Conservation (phyloP, 2,888 invertebrate genomes). For the Platypus cylindrus region DNA sequence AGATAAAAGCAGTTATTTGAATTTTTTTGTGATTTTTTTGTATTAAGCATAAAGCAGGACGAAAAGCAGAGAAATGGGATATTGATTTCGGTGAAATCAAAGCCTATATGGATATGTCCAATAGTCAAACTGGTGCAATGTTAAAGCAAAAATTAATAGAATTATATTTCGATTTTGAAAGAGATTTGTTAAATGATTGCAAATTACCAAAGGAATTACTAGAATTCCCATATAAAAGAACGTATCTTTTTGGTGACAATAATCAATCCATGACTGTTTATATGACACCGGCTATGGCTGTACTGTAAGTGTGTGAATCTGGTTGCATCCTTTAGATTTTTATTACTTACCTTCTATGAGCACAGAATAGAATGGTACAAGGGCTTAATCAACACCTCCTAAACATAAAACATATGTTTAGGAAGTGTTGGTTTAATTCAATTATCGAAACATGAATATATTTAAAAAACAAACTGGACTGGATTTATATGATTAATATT, state of each 20-base stretch:
- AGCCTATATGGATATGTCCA: constrained; percentile 42
- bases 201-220: constrained; percentile 44
- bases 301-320: constrained; percentile 54
- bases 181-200: constrained; percentile 50
- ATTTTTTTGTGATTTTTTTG: neutral
- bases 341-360: no score
- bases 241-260: constrained; percentile 54
- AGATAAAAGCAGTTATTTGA: neutral
- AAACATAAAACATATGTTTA: no score
- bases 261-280: constrained; percentile 63
- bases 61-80: constrained; percentile 40
- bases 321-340: no score
- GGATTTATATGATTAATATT: no score
- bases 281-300: constrained; percentile 72
- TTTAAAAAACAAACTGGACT: no score
- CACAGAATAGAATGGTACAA: no score
- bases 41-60: constrained; percentile 35
- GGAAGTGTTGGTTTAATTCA: no score
- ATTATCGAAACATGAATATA: no score
- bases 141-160: constrained; percentile 56
- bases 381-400: no score
- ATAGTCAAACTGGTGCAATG: constrained; percentile 56
- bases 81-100: constrained; percentile 50
- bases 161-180: constrained; percentile 50
- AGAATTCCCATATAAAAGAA: constrained; percentile 48